Evolutionary conservation across 1,140 invertebrate species (phyloP), one percentile per base, ranked within the genome.

Genomic region (Conopomorpha cramerella): DNA sequence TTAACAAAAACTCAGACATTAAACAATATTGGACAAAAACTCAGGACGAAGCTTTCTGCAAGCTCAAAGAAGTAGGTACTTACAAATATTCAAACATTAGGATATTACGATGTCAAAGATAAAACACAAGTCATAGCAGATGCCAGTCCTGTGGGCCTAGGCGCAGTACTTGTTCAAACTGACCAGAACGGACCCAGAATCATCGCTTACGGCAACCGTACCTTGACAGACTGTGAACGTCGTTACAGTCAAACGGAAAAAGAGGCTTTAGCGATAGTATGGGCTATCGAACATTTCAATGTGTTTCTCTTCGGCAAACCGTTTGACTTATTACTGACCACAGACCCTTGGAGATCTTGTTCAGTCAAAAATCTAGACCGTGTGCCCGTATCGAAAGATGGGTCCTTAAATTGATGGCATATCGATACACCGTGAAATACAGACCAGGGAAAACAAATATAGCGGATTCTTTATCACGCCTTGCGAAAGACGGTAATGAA

Each of bases 101-200:
- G 41, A 15, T 35, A 45, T 27, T 36, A 19, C 26, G 29, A 42
- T 26, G 36, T 30, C 29, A 25, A 49, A 15, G 25, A 36, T 32
- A 23, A 49, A 30, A 66, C 59, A 16, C 37, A 45, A 18, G 31
- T 65, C 11, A 34, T 57, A 23, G 59, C 65, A 8, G 67, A 77
- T 53, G 70, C 68, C 2, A 66, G 59, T 41, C 65, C 60, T 23
- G 47, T 57, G 12, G 64, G 44, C 10, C 38, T 77, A 30, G 62
- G 49, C 6, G 54, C 39, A n/a, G 55, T 62, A n/a, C 35, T 68
- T 30, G 27, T 39, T 10, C 41, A 54, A 14, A 10, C 37, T 8
- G 31, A 48, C 10, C 2, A 19, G 3, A 23, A 11, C 10, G 34
- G 23, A 10, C 34, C 34, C 3, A 19, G 29, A 50, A 25, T 35